These are phyloP conservation scores for Acanthosepion lycidas DNA, from an alignment of 2,888 invertebrate species.

Conservation along the genomic window DNA sequence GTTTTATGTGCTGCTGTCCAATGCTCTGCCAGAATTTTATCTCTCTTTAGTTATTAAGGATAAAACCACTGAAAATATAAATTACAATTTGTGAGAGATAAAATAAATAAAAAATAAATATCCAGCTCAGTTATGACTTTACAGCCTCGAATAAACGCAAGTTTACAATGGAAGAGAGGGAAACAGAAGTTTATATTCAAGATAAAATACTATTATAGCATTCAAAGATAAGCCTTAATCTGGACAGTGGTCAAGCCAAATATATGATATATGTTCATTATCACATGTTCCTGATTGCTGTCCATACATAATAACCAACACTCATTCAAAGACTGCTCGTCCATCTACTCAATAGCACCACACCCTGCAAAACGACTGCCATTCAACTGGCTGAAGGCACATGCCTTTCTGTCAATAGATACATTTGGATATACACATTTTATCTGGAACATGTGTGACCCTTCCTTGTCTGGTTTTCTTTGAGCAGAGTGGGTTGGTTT, in stretches of 20 bases:
- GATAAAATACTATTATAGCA: neutral
- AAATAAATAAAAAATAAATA: neutral
- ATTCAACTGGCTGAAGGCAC: neutral
- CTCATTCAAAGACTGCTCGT: neutral
- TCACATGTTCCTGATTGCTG: neutral
- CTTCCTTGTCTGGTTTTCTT: neutral
- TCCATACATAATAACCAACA: slow-evolving; percentile 18
- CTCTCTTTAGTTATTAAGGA: neutral
- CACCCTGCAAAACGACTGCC: neutral
- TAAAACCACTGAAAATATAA: neutral
- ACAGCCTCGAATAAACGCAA: neutral
- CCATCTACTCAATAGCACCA: neutral
- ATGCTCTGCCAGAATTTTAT: neutral
- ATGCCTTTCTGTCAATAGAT: neutral
- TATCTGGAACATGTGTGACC: neutral
- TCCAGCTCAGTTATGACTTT: neutral
- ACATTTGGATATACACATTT: neutral
- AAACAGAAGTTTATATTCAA: neutral
- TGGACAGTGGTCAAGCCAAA: slow-evolving; percentile 22
- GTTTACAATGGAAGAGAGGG: neutral
- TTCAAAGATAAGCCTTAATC: neutral
- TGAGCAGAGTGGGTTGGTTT: neutral
- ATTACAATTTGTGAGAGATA: neutral
- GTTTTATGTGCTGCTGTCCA: neutral
- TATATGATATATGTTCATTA: slow-evolving; percentile 15